phyloP scores from a whole-genome alignment of 2,888 invertebrate species.

The Calliphora vomitoria region DNA sequence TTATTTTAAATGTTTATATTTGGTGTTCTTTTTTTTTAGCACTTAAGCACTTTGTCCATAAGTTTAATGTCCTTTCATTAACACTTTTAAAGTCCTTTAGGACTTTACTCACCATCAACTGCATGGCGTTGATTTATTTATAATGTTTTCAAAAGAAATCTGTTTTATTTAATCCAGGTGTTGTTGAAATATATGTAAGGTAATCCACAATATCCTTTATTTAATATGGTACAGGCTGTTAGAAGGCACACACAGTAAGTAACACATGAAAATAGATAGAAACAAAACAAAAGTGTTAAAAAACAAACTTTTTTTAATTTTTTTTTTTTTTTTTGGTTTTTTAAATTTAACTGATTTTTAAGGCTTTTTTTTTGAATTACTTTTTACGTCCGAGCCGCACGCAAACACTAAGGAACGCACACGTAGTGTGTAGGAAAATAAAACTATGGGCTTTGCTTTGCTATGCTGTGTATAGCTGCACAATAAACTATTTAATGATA shows the following conservation, averaged over 20 bases:
- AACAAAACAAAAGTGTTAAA: constrained; percentile 77
- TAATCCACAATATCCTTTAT: constrained; percentile 67
- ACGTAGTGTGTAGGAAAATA: constrained; percentile 71
- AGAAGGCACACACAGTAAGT: not conserved
- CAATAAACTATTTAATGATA: constrained; percentile 85
- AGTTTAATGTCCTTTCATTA: constrained; percentile 18
- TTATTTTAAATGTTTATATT: too few relatives aligned
- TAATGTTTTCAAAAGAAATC: not conserved
- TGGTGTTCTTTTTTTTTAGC: too few relatives aligned
- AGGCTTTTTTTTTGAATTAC: constrained; percentile 49
- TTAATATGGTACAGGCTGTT: constrained; percentile 39
- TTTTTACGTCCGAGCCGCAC: constrained; percentile 74
- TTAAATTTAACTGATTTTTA: not conserved
- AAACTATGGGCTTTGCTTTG: constrained; percentile 57
- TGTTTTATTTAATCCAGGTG: not conserved
- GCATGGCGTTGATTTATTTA: constrained; percentile 47
- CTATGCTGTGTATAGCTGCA: constrained; percentile 79
- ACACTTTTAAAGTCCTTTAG: constrained; percentile 10
- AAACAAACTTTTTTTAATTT: constrained; percentile 71
- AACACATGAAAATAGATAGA: constrained; percentile 66
- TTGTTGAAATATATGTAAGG: constrained; percentile 27
- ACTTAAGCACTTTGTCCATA: not conserved
- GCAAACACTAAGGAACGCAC: constrained; percentile 74
- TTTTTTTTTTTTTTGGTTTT: not conserved
- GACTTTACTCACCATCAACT: constrained; percentile 64